A percentile compares a stretch with the other conserved stretches of the same genome.
Evolutionary conservation across 2,113 vertebrate species (phyloP).

Genomic region (Catharus minimus): DNA sequence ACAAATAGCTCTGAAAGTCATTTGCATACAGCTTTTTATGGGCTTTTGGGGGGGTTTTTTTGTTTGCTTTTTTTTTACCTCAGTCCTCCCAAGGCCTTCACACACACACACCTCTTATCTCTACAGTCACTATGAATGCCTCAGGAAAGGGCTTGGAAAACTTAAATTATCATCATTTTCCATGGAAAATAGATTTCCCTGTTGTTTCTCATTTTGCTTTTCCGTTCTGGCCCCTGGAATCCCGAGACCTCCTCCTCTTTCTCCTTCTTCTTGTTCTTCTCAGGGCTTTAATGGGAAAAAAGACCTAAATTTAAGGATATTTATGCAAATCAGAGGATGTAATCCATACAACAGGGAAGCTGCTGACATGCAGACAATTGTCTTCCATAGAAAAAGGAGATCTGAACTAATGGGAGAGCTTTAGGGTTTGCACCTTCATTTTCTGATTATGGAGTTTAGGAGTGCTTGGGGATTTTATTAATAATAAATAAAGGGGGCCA

Average conservation of each 20-base stretch:
- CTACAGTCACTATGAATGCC: not conserved
- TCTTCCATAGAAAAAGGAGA: not conserved
- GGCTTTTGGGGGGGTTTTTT: rapidly evolving
- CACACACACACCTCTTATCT: not conserved
- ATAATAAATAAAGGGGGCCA: not conserved
- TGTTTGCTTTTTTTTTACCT: not conserved
- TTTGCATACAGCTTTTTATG: not conserved
- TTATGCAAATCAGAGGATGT: not conserved
- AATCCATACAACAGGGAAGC: not conserved
- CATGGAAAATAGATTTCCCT: not conserved
- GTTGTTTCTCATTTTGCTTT: not conserved
- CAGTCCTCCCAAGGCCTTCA: not conserved
- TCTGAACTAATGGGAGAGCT: not conserved
- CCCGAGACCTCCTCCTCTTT: not conserved
- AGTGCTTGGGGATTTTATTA: not conserved
- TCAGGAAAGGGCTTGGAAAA: not conserved
- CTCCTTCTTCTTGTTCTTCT: not conserved
- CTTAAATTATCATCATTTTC: not conserved
- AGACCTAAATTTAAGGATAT: not conserved
- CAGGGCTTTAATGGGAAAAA: not conserved
- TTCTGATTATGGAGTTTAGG: not conserved
- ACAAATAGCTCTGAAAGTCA: not conserved
- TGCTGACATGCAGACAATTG: not conserved
- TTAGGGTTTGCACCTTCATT: not conserved
- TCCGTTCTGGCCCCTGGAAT: not conserved